These are phyloP conservation scores for Zaprionus inermis DNA, from an alignment of 1,140 invertebrate species.

Conservation along the genomic window DNA sequence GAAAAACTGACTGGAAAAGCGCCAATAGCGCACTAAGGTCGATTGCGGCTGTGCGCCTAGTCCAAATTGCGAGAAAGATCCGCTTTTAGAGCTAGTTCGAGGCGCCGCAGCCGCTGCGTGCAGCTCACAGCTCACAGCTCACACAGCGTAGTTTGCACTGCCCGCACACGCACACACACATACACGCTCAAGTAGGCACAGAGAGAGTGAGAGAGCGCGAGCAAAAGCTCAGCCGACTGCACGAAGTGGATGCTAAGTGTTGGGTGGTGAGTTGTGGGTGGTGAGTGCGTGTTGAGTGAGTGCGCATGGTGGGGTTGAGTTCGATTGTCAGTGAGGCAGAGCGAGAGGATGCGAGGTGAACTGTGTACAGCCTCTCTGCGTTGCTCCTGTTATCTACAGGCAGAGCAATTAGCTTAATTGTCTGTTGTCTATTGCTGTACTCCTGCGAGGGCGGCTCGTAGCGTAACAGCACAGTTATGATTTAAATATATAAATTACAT, in stretches of 20 bases:
- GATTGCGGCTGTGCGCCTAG: slow-evolving; percentile 63
- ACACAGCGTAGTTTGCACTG: slow-evolving; percentile 8
- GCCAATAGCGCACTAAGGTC: not conserved
- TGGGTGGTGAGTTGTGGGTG: slow-evolving; percentile 12
- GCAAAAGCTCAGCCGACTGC: slow-evolving; percentile 17
- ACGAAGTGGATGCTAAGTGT: slow-evolving; percentile 6
- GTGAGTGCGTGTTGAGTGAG: not conserved
- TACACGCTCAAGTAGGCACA: slow-evolving; percentile 2
- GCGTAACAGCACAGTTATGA: not conserved
- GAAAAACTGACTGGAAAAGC: slow-evolving; percentile 58
- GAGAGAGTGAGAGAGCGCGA: slow-evolving; percentile 25
- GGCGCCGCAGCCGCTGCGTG: slow-evolving; percentile 20
- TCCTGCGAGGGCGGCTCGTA: slow-evolving; percentile 31
- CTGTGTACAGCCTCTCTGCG: slow-evolving; percentile 32
- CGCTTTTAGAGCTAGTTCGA: slow-evolving; percentile 78
- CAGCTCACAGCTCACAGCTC: slow-evolving; percentile 17
- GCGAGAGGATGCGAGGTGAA: slow-evolving; percentile 3
- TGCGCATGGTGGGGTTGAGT: slow-evolving; percentile 15
- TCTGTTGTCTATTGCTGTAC: slow-evolving; percentile 43
- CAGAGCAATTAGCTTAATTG: slow-evolving; percentile 78
- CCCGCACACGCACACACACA: not conserved
- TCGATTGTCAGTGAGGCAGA: not conserved
- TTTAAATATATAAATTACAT: too few relatives aligned
- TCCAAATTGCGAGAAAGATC: slow-evolving; percentile 83
- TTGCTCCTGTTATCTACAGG: slow-evolving; percentile 30